These are phyloP conservation scores for Blastomussa wellsi DNA, from an alignment of 92 coral and sea anemone genomes.

Conservation along the genomic window DNA sequence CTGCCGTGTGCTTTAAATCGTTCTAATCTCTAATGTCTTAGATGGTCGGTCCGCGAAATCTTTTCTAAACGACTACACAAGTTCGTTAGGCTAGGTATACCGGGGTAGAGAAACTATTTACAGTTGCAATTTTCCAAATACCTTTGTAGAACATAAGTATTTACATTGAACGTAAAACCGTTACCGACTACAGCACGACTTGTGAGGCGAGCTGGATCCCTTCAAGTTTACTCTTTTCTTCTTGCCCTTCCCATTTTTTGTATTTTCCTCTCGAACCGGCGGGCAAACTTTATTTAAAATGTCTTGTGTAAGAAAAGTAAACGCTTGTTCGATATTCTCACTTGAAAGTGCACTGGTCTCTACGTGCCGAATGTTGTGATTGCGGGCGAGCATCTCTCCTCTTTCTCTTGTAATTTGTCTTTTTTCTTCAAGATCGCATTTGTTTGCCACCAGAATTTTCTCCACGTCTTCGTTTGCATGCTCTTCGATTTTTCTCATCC, in stretches of 20 bases:
- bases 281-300: slow-evolving; percentile 96
- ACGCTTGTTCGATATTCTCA: slow-evolving; percentile 85
- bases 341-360: slow-evolving; percentile 94
- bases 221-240: slow-evolving; percentile 83
- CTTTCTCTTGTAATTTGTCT: slow-evolving; percentile 74
- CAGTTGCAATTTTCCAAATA: neutral
- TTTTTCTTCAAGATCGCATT: slow-evolving; percentile 82
- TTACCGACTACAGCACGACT: slow-evolving; percentile 41
- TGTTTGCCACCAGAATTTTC: slow-evolving; percentile 86
- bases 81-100: neutral
- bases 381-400: slow-evolving; percentile 80
- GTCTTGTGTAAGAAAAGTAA: slow-evolving; percentile 76
- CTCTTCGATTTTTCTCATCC: slow-evolving; percentile 94
- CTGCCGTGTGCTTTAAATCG: neutral
- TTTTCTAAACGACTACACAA: neutral
- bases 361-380: slow-evolving; percentile 70
- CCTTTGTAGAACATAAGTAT: neutral
- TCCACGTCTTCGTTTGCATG: slow-evolving; percentile 98
- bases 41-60: neutral
- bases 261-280: slow-evolving; percentile 83
- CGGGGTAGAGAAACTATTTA: neutral
- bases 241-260: slow-evolving; percentile 69
- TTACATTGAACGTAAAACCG: neutral
- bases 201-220: slow-evolving; percentile 53
- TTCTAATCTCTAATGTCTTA: neutral